Percentiles rank a stretch among this genome's conserved stretches.
phyloP scores from a whole-genome alignment of 2,888 invertebrate species.

The Drosophila anceps region DNA sequence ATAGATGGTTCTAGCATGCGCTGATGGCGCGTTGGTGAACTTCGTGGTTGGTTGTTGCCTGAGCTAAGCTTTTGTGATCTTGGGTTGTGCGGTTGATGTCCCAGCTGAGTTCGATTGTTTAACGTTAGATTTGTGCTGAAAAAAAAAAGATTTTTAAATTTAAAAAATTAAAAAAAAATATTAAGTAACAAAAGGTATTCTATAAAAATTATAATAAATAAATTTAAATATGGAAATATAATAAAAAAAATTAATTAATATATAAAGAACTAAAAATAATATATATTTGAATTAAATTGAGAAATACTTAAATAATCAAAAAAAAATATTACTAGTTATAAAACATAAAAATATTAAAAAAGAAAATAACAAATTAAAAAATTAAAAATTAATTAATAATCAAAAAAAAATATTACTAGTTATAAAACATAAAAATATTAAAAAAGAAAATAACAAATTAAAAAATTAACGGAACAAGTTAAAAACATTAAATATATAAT shows the following conservation, averaged over 20 bases:
- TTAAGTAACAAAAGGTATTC: no score
- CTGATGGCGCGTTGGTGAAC: conserved; percentile 28
- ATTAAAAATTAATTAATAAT: no score
- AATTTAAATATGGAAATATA: background rate
- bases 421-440: no score
- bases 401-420: no score
- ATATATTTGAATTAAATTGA: background rate
- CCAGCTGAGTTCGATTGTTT: conserved; percentile 26
- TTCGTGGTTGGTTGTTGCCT: conserved; percentile 26
- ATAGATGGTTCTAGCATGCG: conserved; percentile 5
- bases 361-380: no score
- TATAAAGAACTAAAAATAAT: background rate
- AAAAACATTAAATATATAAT: no score
- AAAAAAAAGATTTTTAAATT: conserved; percentile 3
- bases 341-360: no score
- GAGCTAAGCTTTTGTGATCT: conserved; percentile 36
- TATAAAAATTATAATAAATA: background rate
- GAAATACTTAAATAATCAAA: no score
- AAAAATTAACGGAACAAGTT: no score
- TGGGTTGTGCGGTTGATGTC: conserved; percentile 41
- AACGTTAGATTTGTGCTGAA: conserved; percentile 31
- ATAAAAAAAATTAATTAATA: background rate
- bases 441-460: no score
- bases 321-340: no score
- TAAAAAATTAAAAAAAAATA: background rate